Evolutionary conservation across 2,113 vertebrate species (phyloP).

Genomic region (Tragelaphus imberbis): DNA sequence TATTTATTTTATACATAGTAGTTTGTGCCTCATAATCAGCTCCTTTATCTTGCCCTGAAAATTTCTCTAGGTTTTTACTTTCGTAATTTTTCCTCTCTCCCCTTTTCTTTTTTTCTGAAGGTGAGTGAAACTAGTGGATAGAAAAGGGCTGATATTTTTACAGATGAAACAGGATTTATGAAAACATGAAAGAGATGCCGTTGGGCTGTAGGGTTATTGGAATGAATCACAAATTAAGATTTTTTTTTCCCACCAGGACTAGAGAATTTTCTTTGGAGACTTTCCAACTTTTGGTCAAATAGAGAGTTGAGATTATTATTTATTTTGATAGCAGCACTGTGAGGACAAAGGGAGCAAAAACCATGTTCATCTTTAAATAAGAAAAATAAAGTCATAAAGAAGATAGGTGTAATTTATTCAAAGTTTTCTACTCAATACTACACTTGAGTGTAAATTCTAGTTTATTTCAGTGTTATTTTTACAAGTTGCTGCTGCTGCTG

Average conservation of each 20-base stretch:
- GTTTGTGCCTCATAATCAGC: neutral
- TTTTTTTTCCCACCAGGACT: neutral
- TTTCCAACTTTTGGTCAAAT: slow-evolving; percentile 15
- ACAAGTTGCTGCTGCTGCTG: neutral
- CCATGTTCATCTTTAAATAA: neutral
- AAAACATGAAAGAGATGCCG: neutral
- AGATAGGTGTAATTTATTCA: neutral
- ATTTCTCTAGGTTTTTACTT: neutral
- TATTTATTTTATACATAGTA: neutral
- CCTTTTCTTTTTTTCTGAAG: neutral
- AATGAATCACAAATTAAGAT: neutral
- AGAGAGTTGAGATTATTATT: neutral
- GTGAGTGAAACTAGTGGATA: neutral
- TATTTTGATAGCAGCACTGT: neutral
- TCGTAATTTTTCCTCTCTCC: neutral
- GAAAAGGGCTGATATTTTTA: neutral
- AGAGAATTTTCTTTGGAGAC: neutral
- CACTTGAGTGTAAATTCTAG: neutral
- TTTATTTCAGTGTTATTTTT: neutral
- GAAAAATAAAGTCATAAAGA: slow-evolving; percentile 6
- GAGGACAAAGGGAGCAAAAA: neutral
- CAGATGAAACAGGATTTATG: neutral
- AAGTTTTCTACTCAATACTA: neutral
- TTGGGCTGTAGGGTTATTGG: neutral
- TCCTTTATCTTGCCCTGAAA: neutral